Base-by-base conservation (phyloP, 2,888 invertebrate genomes). In the Athrips mouffetella region DNA sequence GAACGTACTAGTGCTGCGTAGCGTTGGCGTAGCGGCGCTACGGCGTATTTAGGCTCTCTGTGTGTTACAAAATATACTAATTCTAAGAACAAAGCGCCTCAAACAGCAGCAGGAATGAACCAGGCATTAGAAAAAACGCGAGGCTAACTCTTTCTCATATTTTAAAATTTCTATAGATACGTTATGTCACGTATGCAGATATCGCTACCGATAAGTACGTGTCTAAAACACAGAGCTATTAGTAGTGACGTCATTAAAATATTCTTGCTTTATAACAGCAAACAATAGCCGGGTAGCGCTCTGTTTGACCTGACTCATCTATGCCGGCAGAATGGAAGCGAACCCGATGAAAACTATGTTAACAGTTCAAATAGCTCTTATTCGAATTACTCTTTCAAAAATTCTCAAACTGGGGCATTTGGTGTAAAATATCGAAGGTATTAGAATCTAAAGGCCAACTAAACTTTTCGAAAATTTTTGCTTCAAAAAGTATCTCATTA, bases 291-390 rank as follows among this genome's bases (percentile, higher is more conserved):
- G 55, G 51, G 55, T 56, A 57, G 59, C 59, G 51, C 57, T 47
- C 49, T 73, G 70, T 77, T 76, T 74, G 73, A 65, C 65, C 73
- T 70, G 73, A 72, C 63, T 72, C 70, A 62, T 68, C 68, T 66
- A 63, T 63, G 58, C 57, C 58, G 47, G 58, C 21, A 49, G 57
- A 59, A 59, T 59, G 60, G 52, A 62, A 65, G 29, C 37, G 16
- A 20, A 42, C 33, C 20, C 46, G 29, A 48, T 49, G 37, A 27
- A 48, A 48, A 51, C 46, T 47, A 27, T 49, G 45, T 49, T 47
- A 45, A 44, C 45, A 8, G 15, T 15, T 46, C 41, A 46, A 39
- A 39, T 15, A 5, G 3, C n/a, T n/a, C n/a, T n/a, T n/a, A n/a
- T n/a, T n/a, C n/a, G n/a, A n/a, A n/a, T n/a, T n/a, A n/a, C n/a